Evolutionary conservation across 1,140 invertebrate genomes (phyloP).

Genomic region (Eumeta japonica): DNA sequence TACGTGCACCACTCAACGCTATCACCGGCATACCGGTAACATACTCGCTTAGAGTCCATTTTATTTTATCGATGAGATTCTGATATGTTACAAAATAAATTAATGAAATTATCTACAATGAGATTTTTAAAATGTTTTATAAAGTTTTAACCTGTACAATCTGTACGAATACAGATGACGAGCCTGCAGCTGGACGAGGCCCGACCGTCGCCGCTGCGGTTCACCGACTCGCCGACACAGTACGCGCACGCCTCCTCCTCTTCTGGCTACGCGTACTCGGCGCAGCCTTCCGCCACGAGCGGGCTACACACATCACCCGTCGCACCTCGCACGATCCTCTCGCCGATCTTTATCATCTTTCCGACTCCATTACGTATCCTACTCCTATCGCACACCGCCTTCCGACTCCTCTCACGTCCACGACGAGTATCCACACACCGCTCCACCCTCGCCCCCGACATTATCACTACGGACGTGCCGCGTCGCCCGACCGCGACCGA

Average conservation of each 20-base stretch:
- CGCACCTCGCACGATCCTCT: slow-evolving; percentile 34
- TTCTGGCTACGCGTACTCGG: slow-evolving; percentile 45
- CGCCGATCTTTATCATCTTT: slow-evolving; percentile 38
- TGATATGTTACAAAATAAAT: no score
- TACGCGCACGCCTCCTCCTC: slow-evolving; percentile 53
- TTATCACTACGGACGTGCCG: slow-evolving; percentile 56
- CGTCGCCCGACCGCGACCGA: slow-evolving; percentile 59
- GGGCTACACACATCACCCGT: slow-evolving; percentile 61
- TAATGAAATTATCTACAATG: no score
- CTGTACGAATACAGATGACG: no score
- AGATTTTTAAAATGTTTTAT: slow-evolving; percentile 1
- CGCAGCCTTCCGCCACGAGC: slow-evolving; percentile 42
- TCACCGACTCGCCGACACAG: slow-evolving; percentile 76
- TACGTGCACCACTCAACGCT: slow-evolving; percentile 66
- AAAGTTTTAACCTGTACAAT: no score
- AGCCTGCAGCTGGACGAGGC: slow-evolving; percentile 54
- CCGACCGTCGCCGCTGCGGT: slow-evolving; percentile 70
- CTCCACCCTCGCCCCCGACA: slow-evolving; percentile 40
- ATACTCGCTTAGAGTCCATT: no score
- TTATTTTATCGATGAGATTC: background rate
- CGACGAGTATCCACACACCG: slow-evolving; percentile 47
- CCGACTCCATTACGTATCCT: slow-evolving; percentile 56
- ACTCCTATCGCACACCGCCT: slow-evolving; percentile 62
- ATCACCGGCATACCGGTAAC: slow-evolving; percentile 48
- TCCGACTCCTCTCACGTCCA: slow-evolving; percentile 31